Evolutionary conservation across 1,140 invertebrate species (phyloP).

Genomic region (Nomia melanderi): DNA sequence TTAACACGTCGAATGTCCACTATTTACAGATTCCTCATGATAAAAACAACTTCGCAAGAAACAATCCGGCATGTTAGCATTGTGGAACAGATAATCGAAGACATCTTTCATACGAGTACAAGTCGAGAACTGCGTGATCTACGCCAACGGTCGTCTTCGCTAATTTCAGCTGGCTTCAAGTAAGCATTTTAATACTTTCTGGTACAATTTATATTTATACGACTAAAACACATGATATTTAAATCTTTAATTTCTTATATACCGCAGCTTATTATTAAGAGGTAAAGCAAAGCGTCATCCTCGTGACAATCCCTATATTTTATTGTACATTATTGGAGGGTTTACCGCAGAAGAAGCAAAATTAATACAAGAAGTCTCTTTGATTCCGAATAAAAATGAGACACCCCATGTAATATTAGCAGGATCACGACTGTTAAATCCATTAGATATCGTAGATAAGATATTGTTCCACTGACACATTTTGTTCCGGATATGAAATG

Average conservation of each 20-base stretch:
- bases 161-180: slow-evolving; percentile 78
- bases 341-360: slow-evolving; percentile 82
- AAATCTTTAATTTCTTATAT: slow-evolving; percentile 27
- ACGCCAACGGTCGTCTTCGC: slow-evolving; percentile 78
- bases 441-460: slow-evolving; percentile 72
- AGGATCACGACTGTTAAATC: slow-evolving; percentile 75
- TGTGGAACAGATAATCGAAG: slow-evolving; percentile 81
- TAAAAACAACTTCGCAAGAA: slow-evolving; percentile 70
- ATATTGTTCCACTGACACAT: slow-evolving; percentile 66
- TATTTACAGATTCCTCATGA: slow-evolving; percentile 68
- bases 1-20: background rate
- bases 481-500: slow-evolving; percentile 45
- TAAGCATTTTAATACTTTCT: slow-evolving; percentile 56
- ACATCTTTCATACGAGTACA: slow-evolving; percentile 78
- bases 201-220: background rate
- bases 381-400: slow-evolving; percentile 38
- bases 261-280: slow-evolving; percentile 74
- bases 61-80: slow-evolving; percentile 78
- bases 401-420: slow-evolving; percentile 69
- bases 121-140: slow-evolving; percentile 81
- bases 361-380: slow-evolving; percentile 69
- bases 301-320: slow-evolving; percentile 82
- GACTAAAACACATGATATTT: background rate
- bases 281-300: slow-evolving; percentile 79
- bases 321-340: slow-evolving; percentile 84